Percentiles rank a stretch among this genome's conserved stretches.
phyloP scores from a whole-genome alignment of 2,797 vertebrate species.

The Phalloptychus januarius region DNA sequence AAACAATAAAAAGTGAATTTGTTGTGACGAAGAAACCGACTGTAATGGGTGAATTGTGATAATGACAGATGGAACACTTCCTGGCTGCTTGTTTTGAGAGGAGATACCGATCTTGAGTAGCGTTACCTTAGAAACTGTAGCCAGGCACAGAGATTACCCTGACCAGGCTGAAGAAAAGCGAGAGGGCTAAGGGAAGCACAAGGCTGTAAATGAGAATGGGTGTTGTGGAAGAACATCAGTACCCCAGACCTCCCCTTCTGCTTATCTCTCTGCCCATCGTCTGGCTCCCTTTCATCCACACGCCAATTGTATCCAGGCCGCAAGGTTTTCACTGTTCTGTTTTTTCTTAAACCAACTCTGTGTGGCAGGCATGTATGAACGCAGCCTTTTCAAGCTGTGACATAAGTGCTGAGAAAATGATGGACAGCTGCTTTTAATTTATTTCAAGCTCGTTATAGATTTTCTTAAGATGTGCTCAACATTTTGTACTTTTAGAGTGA shows the following conservation, averaged over 20 bases:
- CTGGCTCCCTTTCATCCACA: slow-evolving; percentile 59
- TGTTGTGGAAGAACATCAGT: slow-evolving; percentile 49
- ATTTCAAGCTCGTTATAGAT: slow-evolving; percentile 3
- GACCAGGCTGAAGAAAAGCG: slow-evolving; percentile 43
- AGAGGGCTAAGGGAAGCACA: slow-evolving; percentile 55
- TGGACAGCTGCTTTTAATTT: slow-evolving; percentile 23
- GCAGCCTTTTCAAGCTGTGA: slow-evolving; percentile 26
- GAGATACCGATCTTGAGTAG: slow-evolving; percentile 68
- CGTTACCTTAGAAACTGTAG: slow-evolving; percentile 62
- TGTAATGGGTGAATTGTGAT: slow-evolving; percentile 66
- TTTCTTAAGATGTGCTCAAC: background rate
- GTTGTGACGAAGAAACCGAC: slow-evolving; percentile 73
- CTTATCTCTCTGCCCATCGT: slow-evolving; percentile 71
- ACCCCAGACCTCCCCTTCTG: slow-evolving; percentile 59
- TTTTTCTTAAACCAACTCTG: slow-evolving; percentile 25
- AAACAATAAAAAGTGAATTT: slow-evolving; percentile 70
- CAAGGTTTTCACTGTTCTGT: slow-evolving; percentile 22
- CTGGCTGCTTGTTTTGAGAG: slow-evolving; percentile 70
- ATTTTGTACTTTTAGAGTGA: background rate
- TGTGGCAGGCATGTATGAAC: slow-evolving; percentile 31
- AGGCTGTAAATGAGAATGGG: slow-evolving; percentile 60
- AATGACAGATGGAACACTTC: slow-evolving; percentile 76
- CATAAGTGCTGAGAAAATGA: slow-evolving; percentile 22
- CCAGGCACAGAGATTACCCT: slow-evolving; percentile 46
- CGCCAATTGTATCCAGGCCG: slow-evolving; percentile 54